Conservation (phyloP, 1,140 invertebrate genomes). For the Drosophila tsacasi region DNA sequence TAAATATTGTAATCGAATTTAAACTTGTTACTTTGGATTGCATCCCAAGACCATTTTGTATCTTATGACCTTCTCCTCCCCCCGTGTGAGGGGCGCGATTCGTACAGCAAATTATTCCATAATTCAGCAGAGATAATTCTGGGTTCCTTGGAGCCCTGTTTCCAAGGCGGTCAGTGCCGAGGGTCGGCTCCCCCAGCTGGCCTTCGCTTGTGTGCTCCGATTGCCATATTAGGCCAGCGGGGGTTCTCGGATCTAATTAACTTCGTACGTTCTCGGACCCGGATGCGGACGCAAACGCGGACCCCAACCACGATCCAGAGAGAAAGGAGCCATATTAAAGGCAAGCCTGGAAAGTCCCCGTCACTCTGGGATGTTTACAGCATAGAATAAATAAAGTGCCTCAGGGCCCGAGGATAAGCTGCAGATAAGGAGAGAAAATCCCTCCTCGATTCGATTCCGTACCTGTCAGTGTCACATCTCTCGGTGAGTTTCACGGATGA, state of each 20-base stretch:
- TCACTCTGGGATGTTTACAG: neutral
- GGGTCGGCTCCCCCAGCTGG: neutral
- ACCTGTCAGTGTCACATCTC: slow-evolving; percentile 32
- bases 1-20: slow-evolving; percentile 17
- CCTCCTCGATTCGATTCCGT: slow-evolving; percentile 8
- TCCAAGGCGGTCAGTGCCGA: slow-evolving; percentile 4
- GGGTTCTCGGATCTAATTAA: slow-evolving; percentile 37
- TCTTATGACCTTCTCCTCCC: neutral
- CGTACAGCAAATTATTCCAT: slow-evolving; percentile 9
- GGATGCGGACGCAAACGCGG: neutral
- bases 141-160: slow-evolving; percentile 1
- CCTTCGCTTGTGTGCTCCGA: neutral
- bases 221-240: slow-evolving; percentile 28
- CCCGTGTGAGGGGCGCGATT: neutral
- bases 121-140: slow-evolving; percentile 11
- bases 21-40: slow-evolving; percentile 12
- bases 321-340: slow-evolving; percentile 1
- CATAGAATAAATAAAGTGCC: neutral
- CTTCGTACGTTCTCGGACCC: slow-evolving; percentile 5
- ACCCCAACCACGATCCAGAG: neutral
- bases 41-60: slow-evolving; percentile 3
- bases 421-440: neutral
- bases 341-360: neutral
- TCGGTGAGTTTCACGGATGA: slow-evolving; percentile 5
- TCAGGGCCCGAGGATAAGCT: neutral